Evolutionary conservation across 2,113 vertebrate species (phyloP).

Genomic region (Bubalus kerabau): DNA sequence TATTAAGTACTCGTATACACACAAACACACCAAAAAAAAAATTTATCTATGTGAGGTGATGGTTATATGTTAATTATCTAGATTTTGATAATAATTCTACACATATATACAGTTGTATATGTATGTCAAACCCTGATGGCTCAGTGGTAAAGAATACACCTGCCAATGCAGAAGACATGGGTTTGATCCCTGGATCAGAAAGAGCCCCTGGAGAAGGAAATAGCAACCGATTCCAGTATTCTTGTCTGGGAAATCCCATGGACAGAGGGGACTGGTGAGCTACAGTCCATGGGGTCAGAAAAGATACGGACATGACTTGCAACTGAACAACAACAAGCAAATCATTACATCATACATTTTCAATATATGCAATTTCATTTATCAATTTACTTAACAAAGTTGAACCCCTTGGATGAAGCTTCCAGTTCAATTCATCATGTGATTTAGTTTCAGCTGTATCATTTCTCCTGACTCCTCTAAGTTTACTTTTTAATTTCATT

Average conservation of each 20-base stretch:
- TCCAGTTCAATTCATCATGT: neutral
- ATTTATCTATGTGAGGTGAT: neutral
- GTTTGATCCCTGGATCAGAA: neutral
- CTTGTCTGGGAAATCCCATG: neutral
- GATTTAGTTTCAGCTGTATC: neutral
- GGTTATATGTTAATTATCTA: neutral
- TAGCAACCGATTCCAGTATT: neutral
- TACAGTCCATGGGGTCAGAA: neutral
- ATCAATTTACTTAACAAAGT: neutral
- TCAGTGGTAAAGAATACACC: neutral
- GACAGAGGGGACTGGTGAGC: accelerated
- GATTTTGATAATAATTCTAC: neutral
- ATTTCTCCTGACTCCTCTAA: neutral
- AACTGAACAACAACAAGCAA: neutral
- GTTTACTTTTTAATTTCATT: neutral
- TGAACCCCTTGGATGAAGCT: neutral
- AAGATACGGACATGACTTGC: neutral
- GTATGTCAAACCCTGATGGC: neutral
- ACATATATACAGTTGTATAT: neutral
- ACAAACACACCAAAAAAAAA: neutral
- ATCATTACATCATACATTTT: neutral
- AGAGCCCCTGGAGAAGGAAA: neutral
- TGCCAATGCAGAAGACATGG: neutral
- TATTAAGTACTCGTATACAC: neutral
- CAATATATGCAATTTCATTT: neutral